These are phyloP conservation scores for Malurus leucopterus DNA, from an alignment of 2,797 vertebrate species.

Conservation along the genomic window DNA sequence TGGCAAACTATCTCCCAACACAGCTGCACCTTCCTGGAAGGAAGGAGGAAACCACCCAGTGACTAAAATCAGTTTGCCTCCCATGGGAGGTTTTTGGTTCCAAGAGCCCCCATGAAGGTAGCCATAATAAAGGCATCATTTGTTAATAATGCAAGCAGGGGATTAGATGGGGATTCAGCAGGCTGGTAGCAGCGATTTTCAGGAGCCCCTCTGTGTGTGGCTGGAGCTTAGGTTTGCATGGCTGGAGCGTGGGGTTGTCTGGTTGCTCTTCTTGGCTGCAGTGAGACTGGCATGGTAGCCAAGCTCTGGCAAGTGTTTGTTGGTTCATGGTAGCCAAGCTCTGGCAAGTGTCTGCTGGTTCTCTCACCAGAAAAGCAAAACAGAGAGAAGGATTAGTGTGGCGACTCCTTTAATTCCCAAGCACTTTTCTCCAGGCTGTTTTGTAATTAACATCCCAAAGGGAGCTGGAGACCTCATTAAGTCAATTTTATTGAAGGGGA, in stretches of 20 bases:
- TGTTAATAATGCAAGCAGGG: neutral
- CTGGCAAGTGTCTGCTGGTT: neutral
- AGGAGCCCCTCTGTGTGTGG: neutral
- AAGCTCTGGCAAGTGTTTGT: neutral
- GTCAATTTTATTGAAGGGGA: constrained; percentile 21
- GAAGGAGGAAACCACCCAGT: neutral
- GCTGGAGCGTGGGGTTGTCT: neutral
- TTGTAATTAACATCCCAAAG: constrained; percentile 53
- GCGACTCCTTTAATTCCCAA: constrained; percentile 11
- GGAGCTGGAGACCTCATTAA: constrained; percentile 29
- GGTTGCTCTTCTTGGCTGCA: neutral
- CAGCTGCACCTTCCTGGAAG: neutral
- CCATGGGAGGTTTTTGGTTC: neutral
- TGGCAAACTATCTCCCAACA: neutral
- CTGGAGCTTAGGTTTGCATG: neutral
- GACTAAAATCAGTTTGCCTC: neutral
- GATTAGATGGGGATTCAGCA: neutral
- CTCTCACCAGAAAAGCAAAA: neutral
- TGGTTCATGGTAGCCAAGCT: neutral
- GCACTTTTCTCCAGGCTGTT: constrained; percentile 22
- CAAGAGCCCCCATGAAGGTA: neutral
- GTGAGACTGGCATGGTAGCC: neutral
- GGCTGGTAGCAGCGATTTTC: neutral
- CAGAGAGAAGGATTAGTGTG: neutral
- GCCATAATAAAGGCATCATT: neutral